These are phyloP conservation scores for Phallusia fumigata DNA, from an alignment of 23 tunicate species.

Conservation along the genomic window DNA sequence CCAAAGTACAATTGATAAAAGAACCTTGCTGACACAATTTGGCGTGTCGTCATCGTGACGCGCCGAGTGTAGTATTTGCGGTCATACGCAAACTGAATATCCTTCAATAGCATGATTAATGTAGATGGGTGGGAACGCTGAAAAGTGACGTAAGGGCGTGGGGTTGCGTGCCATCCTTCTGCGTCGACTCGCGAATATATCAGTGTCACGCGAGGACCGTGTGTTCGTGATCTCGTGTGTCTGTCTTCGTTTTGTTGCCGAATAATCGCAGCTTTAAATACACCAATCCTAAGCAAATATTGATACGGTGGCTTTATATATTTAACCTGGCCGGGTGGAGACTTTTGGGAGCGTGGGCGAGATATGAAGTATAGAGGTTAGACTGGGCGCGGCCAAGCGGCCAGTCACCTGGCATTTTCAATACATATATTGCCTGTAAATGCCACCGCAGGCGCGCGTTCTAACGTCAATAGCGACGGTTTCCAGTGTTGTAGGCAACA, in stretches of 20 bases:
- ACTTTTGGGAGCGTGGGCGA: not conserved
- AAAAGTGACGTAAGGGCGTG: not conserved
- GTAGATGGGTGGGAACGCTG: not conserved
- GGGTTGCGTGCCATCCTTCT: not conserved
- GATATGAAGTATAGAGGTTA: not conserved
- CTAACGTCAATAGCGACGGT: not conserved
- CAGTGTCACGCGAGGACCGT: not conserved
- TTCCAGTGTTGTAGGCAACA: not conserved
- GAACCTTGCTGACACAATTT: too few species aligned
- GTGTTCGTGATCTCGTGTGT: not conserved
- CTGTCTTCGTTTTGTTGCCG: not conserved
- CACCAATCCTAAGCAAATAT: constrained; percentile 10
- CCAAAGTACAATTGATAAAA: too few species aligned
- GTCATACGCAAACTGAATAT: not conserved
- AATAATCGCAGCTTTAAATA: constrained; percentile 2
- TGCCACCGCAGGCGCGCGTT: not conserved
- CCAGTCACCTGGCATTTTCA: constrained; percentile 2
- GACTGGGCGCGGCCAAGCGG: not conserved
- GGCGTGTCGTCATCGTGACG: too few species aligned
- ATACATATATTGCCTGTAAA: constrained; percentile 2
- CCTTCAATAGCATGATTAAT: not conserved
- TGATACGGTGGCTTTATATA: constrained; percentile 2
- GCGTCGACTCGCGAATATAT: not conserved
- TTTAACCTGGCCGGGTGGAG: not conserved
- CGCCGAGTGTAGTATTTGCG: not conserved